These are phyloP conservation scores for Chamaetylas fuelleborni DNA, from an alignment of 2,113 vertebrate genomes.

Conservation along the genomic window DNA sequence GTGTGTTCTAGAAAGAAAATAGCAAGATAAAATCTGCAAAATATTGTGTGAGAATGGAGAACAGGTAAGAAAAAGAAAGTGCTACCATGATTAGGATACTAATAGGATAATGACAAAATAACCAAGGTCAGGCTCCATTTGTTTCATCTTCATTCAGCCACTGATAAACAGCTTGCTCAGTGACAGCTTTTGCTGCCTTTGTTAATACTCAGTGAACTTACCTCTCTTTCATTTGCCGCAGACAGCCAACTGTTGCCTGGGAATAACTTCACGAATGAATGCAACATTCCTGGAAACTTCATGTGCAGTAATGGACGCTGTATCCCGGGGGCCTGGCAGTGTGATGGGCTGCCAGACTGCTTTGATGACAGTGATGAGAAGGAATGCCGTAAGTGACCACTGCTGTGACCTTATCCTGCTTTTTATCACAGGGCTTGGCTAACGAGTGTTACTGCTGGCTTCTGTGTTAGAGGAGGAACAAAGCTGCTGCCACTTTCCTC, in stretches of 20 bases:
- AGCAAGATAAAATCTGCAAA: not conserved
- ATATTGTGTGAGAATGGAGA: not conserved
- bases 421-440: not conserved
- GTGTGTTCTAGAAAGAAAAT: not conserved
- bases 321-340: conserved; percentile 91
- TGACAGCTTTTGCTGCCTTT: not conserved
- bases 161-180: not conserved
- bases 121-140: not conserved
- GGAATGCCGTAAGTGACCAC: conserved; percentile 88
- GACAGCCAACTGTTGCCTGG: conserved; percentile 92
- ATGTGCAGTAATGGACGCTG: conserved; percentile 93
- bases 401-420: not conserved
- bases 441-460: not conserved
- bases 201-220: not conserved
- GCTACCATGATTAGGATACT: not conserved
- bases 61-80: not conserved
- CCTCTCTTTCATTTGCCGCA: conserved; percentile 50
- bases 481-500: not conserved
- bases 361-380: conserved; percentile 94
- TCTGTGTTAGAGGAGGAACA: not conserved
- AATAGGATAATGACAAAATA: not conserved
- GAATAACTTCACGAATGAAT: conserved; percentile 94
- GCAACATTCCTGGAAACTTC: conserved; percentile 96
- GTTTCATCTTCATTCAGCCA: not conserved
- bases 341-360: conserved; percentile 90